phyloP scores from a whole-genome alignment of 2,888 invertebrate species.

The Scaptomyza parva region DNA sequence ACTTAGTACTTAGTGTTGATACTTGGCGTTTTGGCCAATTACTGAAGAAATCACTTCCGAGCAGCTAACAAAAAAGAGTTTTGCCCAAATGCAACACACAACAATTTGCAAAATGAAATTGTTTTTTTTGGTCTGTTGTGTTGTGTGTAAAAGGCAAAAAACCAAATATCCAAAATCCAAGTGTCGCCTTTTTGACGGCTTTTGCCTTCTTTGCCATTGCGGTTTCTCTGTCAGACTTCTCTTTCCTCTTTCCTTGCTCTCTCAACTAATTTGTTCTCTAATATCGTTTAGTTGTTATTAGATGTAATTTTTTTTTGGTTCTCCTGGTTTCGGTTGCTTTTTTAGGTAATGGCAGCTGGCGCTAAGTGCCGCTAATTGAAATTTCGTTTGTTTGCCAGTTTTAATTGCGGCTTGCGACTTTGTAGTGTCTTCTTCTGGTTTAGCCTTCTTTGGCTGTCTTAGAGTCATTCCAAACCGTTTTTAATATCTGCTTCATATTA shows the following conservation, averaged over 20 bases:
- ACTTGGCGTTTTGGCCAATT: conserved; percentile 51
- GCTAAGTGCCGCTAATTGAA: conserved; percentile 81
- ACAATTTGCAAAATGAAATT: conserved; percentile 75
- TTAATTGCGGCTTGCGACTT: conserved; percentile 64
- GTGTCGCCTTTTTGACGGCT: conserved; percentile 47
- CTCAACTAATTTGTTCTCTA: conserved; percentile 63
- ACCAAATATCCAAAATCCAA: conserved; percentile 36
- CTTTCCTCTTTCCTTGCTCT: too few species aligned
- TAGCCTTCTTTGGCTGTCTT: background rate
- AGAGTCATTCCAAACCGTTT: conserved; percentile 37
- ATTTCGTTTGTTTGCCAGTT: conserved; percentile 70
- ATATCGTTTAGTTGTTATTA: conserved; percentile 78
- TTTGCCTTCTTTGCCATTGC: conserved; percentile 23
- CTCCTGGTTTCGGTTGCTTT: conserved; percentile 33
- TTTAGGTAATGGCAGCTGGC: conserved; percentile 68
- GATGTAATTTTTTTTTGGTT: conserved; percentile 48
- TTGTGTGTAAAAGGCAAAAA: conserved; percentile 28
- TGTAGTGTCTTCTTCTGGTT: conserved; percentile 29
- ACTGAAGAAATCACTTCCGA: conserved; percentile 52
- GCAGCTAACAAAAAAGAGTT: conserved; percentile 48
- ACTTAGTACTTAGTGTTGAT: conserved; percentile 23
- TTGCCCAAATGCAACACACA: conserved; percentile 51
- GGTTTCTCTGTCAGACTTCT: conserved; percentile 46
- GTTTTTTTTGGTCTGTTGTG: conserved; percentile 56
- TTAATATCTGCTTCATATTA: conserved; percentile 47